Base-by-base conservation (phyloP, 2,113 vertebrate genomes). In the Myanophis thanlyinensis region DNA sequence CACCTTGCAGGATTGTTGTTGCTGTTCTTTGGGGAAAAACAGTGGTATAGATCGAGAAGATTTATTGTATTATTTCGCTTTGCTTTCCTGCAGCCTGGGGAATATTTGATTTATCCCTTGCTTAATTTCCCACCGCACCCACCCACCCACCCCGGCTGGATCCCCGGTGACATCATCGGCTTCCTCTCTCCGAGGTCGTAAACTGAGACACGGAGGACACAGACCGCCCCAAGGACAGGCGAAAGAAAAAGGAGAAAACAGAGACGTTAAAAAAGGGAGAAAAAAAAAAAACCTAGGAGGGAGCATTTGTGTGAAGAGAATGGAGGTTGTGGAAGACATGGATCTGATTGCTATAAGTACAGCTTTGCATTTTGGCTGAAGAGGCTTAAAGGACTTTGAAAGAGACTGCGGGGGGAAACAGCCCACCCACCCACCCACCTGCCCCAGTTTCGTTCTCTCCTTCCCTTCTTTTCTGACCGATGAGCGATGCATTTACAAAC, bases 341-440 rank as follows among this genome's bases (percentile, higher is more conserved):
- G 62, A 73, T 73, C n/a, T 3, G 62, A 73, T 35, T 6, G 62
- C n/a, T 73, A 20, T 44, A 22, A 80, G 22, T 44, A 44, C 73
- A 80, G 35, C 73, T 3, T 20, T 80, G 73, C 67, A 18, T 80
- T 80, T 80, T 20, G 67, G 67, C 67, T 40, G 35, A 40, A 80
- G 67, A 40, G 15, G 67, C n/a, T 20, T 20, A 3, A 5, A 44
- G 73, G n/a, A 9, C 2, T 22, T 80, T 44, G 35, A 80, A 80
- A 1, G 18, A 22, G 18, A 18, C 73, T 22, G 35, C 3, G 20
- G 67, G 67, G 3, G 8, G 22, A 35, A 22, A 0, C 67, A 80
- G 18, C 35, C 2, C 18, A 1, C 67, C n/a, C 52, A 0, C 13
- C 13, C 4, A n/a, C n/a, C n/a, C n/a, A n/a, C n/a, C n/a, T n/a